Percentiles rank a stretch among this genome's conserved stretches.
Evolutionary conservation across 1,140 invertebrate species (phyloP).

Genomic region (Meloidogyne floridensis): DNA sequence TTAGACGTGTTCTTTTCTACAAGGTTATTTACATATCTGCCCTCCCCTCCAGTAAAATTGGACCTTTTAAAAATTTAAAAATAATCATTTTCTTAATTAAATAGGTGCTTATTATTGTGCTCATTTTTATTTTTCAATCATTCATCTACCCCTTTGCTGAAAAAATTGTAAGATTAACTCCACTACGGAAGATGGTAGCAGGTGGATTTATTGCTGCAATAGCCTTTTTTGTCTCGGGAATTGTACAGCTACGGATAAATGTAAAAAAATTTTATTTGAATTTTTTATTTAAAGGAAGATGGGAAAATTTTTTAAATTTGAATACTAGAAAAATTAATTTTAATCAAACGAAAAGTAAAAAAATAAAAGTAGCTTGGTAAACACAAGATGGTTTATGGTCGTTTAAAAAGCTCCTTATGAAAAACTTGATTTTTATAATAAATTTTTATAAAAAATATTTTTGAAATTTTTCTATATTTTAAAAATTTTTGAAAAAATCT

Average conservation of each 20-base stretch:
- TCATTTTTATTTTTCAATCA: slow-evolving; percentile 59
- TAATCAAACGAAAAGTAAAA: not conserved
- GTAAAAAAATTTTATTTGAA: slow-evolving; percentile 56
- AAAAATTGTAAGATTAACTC: slow-evolving; percentile 64
- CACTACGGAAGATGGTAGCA: slow-evolving; percentile 77
- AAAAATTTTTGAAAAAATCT: too few species aligned
- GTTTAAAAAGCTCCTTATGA: too few species aligned
- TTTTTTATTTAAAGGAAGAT: not conserved
- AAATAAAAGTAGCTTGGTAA: not conserved
- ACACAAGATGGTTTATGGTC: too few species aligned
- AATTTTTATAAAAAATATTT: too few species aligned
- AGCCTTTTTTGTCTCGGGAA: slow-evolving; percentile 83
- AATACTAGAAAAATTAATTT: too few species aligned
- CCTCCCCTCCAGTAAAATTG: not conserved
- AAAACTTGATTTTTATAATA: too few species aligned
- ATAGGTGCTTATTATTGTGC: slow-evolving; percentile 54
- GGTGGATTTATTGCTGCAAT: slow-evolving; percentile 81
- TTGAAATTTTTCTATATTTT: too few species aligned
- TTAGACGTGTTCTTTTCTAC: not conserved
- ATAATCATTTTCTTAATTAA: not conserved
- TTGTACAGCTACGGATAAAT: slow-evolving; percentile 80
- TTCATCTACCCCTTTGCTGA: slow-evolving; percentile 55
- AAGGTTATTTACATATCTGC: not conserved
- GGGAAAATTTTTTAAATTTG: too few species aligned
- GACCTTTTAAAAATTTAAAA: not conserved